Evolutionary conservation across 2,797 vertebrate genomes (phyloP).

Genomic region (Microtus californicus): DNA sequence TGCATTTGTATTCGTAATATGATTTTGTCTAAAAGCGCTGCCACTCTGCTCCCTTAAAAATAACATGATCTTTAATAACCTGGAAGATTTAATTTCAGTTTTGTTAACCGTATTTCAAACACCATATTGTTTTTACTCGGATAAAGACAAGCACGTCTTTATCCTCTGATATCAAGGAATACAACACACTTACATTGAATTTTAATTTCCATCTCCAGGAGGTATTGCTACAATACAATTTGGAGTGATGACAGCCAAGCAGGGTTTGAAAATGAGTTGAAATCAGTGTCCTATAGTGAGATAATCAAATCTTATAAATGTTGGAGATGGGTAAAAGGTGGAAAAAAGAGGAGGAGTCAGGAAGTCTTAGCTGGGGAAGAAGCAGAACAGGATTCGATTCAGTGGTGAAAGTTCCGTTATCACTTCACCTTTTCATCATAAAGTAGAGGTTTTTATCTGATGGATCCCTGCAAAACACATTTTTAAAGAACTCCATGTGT

Average conservation of each 20-base stretch:
- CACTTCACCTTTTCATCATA: not conserved
- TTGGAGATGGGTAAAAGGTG: not conserved
- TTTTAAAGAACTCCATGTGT: not conserved
- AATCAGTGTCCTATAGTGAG: slow-evolving; percentile 13
- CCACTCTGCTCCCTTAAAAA: slow-evolving; percentile 19
- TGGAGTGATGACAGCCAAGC: not conserved
- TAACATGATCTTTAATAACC: not conserved
- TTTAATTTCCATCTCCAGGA: not conserved
- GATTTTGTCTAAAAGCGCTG: slow-evolving; percentile 2
- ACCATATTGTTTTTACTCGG: not conserved
- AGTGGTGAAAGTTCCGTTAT: slow-evolving; percentile 34
- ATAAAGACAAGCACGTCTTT: not conserved
- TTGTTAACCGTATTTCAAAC: slow-evolving; percentile 31
- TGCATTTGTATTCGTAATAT: not conserved
- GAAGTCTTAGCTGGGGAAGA: slow-evolving; percentile 14
- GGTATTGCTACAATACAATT: not conserved
- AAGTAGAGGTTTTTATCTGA: not conserved
- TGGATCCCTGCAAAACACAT: not conserved
- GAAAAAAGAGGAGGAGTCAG: slow-evolving; percentile 18
- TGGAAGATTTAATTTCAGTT: slow-evolving; percentile 42
- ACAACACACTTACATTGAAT: slow-evolving; percentile 20
- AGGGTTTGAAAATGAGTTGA: slow-evolving; percentile 14
- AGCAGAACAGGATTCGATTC: slow-evolving; percentile 56
- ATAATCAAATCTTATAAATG: not conserved
- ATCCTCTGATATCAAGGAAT: slow-evolving; percentile 37